Conservation (phyloP, 2,113 vertebrate genomes). For the Alethe castanea region DNA sequence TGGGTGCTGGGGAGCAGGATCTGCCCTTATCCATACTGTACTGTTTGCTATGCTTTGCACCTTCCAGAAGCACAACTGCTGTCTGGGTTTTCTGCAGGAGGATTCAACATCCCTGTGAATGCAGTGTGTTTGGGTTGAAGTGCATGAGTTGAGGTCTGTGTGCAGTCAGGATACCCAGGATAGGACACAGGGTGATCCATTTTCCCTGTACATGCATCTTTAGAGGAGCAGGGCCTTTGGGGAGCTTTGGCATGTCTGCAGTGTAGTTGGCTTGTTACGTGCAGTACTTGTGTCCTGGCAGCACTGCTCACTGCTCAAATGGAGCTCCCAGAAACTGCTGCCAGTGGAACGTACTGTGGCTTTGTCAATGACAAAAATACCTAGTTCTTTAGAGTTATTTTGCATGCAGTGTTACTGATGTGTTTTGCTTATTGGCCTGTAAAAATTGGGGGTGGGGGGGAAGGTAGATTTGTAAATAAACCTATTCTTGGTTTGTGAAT, state of each 20-base stretch:
- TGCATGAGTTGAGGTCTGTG: not conserved
- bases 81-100: not conserved
- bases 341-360: not conserved
- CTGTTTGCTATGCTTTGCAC: not conserved
- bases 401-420: not conserved
- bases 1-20: not conserved
- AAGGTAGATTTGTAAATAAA: not conserved
- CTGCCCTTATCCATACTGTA: not conserved
- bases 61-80: not conserved
- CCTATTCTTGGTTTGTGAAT: not conserved
- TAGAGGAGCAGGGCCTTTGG: not conserved
- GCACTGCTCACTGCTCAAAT: not conserved
- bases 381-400: not conserved
- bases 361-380: slow-evolving; percentile 9
- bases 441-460: fast-evolving
- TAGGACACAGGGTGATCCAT: fast-evolving
- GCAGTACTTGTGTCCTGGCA: slow-evolving; percentile 9
- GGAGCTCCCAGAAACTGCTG: not conserved
- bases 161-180: not conserved
- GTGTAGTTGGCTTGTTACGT: not conserved
- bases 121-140: not conserved
- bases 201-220: not conserved
- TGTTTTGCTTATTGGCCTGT: not conserved
- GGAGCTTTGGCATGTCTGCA: not conserved
- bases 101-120: not conserved